These are phyloP conservation scores for Icerya purchasi DNA, from an alignment of 2,888 invertebrate genomes.

Conservation along the genomic window DNA sequence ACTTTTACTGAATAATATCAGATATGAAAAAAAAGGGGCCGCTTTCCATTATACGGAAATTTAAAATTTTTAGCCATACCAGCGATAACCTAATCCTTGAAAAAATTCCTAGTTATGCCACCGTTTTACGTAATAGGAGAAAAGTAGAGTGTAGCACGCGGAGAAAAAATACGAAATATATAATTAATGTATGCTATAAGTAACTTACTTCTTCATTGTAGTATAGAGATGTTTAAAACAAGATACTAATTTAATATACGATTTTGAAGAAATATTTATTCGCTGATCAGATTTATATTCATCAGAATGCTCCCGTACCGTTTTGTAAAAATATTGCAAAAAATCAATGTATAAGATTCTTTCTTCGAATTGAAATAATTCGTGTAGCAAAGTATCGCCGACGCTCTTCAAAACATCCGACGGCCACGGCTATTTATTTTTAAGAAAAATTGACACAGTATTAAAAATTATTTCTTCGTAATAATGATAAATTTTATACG, in stretches of 20 bases:
- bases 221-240: conserved; percentile 62
- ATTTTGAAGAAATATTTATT: conserved; percentile 83
- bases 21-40: too few species aligned
- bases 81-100: too few species aligned
- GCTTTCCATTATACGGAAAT: too few species aligned
- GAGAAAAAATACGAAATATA: too few species aligned
- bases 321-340: conserved; percentile 74
- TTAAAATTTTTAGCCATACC: too few species aligned
- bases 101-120: too few species aligned
- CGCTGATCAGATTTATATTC: conserved; percentile 30
- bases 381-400: conserved; percentile 56
- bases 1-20: too few species aligned
- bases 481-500: too few species aligned
- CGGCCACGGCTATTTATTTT: conserved; percentile 54
- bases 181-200: too few species aligned
- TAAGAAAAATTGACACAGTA: neutral
- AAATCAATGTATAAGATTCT: conserved; percentile 37
- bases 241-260: conserved; percentile 74
- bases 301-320: conserved; percentile 47
- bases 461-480: too few species aligned
- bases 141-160: too few species aligned
- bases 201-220: conserved; percentile 47
- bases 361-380: conserved; percentile 21
- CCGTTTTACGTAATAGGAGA: too few species aligned
- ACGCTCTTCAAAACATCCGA: conserved; percentile 77